These are phyloP conservation scores for Eilema caniola DNA, from an alignment of 2,888 invertebrate species.

Conservation along the genomic window DNA sequence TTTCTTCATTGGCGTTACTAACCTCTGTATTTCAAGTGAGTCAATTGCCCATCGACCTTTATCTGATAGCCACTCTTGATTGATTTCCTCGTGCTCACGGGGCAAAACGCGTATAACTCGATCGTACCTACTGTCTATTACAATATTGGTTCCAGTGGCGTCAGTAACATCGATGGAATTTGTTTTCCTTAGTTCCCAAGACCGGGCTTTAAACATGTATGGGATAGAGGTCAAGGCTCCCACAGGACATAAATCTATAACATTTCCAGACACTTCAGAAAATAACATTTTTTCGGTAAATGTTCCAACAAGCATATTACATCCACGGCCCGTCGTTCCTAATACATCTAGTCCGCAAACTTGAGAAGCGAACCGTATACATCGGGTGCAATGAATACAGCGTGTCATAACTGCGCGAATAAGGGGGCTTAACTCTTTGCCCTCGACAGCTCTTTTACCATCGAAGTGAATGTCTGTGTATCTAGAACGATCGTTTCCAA, in stretches of 20 bases:
- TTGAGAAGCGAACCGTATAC: slow-evolving; percentile 98
- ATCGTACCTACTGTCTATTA: slow-evolving; percentile 71
- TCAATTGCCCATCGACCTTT: slow-evolving; percentile 99
- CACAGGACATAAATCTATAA: slow-evolving; percentile 99
- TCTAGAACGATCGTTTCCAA: slow-evolving; percentile 96
- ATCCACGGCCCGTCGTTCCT: slow-evolving; percentile 96
- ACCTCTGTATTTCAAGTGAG: slow-evolving; percentile 97
- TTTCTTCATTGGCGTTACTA: slow-evolving; percentile 96
- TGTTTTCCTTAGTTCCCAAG: slow-evolving; percentile 97
- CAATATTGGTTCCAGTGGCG: slow-evolving; percentile 79
- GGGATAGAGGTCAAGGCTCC: slow-evolving; percentile 99
- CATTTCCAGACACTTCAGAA: slow-evolving; percentile 98
- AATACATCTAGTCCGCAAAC: slow-evolving; percentile 98
- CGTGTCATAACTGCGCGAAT: slow-evolving; percentile 99
- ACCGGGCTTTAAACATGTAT: slow-evolving; percentile 97
- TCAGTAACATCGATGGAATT: slow-evolving; percentile 81
- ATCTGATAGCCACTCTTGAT: slow-evolving; percentile 99
- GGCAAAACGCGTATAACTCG: slow-evolving; percentile 75
- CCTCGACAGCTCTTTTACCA: slow-evolving; percentile 98
- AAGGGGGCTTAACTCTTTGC: slow-evolving; percentile 98
- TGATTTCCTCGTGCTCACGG: slow-evolving; percentile 84
- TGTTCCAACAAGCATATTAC: slow-evolving; percentile 99
- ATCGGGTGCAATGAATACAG: slow-evolving; percentile 99
- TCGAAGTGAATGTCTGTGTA: slow-evolving; percentile 96
- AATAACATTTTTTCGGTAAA: slow-evolving; percentile 99